Evolutionary conservation across 2,113 vertebrate genomes (phyloP).

Genomic region (Hiodon tergisus): DNA sequence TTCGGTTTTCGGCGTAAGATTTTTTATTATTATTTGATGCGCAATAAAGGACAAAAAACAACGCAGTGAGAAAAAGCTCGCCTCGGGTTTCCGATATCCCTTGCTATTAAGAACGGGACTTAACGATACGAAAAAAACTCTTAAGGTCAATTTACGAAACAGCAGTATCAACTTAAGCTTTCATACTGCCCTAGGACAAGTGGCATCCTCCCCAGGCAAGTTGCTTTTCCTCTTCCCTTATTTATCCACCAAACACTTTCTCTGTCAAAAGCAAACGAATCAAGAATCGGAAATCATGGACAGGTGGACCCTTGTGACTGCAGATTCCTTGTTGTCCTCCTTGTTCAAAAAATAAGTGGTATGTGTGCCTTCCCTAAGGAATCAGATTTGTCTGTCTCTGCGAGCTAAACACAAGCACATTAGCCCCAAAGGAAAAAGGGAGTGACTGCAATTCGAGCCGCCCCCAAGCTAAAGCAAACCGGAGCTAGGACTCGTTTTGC

Average conservation of each 20-base stretch:
- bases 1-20: constrained; percentile 26
- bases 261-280: constrained; percentile 49
- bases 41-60: constrained; percentile 9
- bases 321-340: constrained; percentile 56
- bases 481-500: constrained; percentile 36
- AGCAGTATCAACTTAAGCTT: constrained; percentile 70
- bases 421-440: constrained; percentile 71
- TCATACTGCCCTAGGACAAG: constrained; percentile 69
- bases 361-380: constrained; percentile 79
- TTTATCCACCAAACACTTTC: constrained; percentile 49
- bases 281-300: constrained; percentile 43
- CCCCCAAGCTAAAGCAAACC: constrained; percentile 63
- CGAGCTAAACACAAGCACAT: constrained; percentile 76
- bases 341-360: constrained; percentile 65
- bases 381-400: constrained; percentile 66
- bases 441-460: constrained; percentile 43
- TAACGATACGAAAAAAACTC: constrained; percentile 50
- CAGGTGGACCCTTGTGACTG: constrained; percentile 47
- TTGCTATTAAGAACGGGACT: constrained; percentile 56
- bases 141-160: constrained; percentile 74
- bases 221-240: constrained; percentile 49
- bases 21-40: background rate
- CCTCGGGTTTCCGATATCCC: constrained; percentile 59
- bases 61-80: constrained; percentile 33
- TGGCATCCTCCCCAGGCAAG: constrained; percentile 81